These are phyloP conservation scores for Semotilus atromaculatus DNA, from an alignment of 2,797 vertebrate genomes.

Conservation along the genomic window DNA sequence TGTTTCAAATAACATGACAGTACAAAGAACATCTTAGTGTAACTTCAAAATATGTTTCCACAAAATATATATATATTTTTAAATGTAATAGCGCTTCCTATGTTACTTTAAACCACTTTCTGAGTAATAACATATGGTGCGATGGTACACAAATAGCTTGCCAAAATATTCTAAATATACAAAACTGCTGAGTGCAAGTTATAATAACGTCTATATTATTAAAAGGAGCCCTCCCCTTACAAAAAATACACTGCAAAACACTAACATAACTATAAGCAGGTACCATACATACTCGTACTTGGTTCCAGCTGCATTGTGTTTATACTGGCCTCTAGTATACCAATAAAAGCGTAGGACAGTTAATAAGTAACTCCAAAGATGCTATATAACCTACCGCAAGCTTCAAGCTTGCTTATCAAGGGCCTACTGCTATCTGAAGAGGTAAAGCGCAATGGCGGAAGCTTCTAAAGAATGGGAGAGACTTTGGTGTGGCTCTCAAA, in stretches of 20 bases:
- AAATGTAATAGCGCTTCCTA: constrained; percentile 8
- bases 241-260: constrained; percentile 31
- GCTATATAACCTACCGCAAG: neutral
- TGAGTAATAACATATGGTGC: neutral
- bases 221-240: constrained; percentile 8
- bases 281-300: constrained; percentile 46
- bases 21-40: constrained; percentile 53
- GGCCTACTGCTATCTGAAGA: constrained; percentile 38
- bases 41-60: constrained; percentile 45
- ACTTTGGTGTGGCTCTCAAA: constrained; percentile 37
- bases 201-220: constrained; percentile 40
- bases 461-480: constrained; percentile 33
- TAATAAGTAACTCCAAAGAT: constrained; percentile 53
- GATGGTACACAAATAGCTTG: constrained; percentile 9
- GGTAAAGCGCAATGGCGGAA: neutral
- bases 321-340: constrained; percentile 53
- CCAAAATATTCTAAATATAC: constrained; percentile 40
- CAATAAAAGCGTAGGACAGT: constrained; percentile 43
- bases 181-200: constrained; percentile 44
- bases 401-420: constrained; percentile 5
- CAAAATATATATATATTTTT: constrained; percentile 28
- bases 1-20: constrained; percentile 43
- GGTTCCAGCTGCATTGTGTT: constrained; percentile 31
- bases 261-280: constrained; percentile 41
- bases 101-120: constrained; percentile 25